Percentiles rank a stretch among this genome's conserved stretches.
Conservation (phyloP, 2,113 vertebrate genomes). For the Gracilinanus agilis region DNA sequence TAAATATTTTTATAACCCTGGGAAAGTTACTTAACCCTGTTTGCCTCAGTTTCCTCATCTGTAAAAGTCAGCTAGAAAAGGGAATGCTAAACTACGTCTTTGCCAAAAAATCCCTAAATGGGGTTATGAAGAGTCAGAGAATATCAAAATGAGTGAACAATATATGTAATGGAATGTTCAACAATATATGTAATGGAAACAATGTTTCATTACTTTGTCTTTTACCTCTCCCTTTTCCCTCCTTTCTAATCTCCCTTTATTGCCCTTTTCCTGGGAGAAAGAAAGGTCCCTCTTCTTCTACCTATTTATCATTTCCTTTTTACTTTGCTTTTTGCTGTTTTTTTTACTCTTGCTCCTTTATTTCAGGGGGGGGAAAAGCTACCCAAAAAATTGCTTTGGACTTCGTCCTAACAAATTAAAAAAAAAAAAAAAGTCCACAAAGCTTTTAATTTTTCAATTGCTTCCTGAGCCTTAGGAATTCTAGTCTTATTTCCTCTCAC, state of each 20-base stretch:
- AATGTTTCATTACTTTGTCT: neutral
- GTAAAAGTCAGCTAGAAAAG: no score
- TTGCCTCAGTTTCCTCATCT: no score
- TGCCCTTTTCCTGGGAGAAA: neutral
- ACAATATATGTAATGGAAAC: no score
- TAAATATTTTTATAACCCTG: no score
- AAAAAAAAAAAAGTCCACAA: no score
- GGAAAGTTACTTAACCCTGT: no score
- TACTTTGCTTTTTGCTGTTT: no score
- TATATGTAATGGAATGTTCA: no score
- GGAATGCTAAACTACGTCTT: no score
- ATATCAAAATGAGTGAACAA: no score
- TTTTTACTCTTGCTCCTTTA: neutral
- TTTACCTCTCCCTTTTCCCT: neutral
- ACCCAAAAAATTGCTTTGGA: neutral
- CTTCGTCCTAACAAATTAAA: conserved; percentile 4
- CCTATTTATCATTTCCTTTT: neutral
- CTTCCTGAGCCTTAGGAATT: neutral
- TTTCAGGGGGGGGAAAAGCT: neutral
- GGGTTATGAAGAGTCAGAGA: no score
- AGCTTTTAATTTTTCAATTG: neutral
- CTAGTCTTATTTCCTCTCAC: conserved; percentile 21
- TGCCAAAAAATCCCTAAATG: no score
- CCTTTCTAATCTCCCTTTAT: neutral
- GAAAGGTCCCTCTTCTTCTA: neutral